Evolutionary conservation across 2,113 vertebrate species (phyloP), one percentile per base, ranked within the genome.

Genomic region (Carollia perspicillata): DNA sequence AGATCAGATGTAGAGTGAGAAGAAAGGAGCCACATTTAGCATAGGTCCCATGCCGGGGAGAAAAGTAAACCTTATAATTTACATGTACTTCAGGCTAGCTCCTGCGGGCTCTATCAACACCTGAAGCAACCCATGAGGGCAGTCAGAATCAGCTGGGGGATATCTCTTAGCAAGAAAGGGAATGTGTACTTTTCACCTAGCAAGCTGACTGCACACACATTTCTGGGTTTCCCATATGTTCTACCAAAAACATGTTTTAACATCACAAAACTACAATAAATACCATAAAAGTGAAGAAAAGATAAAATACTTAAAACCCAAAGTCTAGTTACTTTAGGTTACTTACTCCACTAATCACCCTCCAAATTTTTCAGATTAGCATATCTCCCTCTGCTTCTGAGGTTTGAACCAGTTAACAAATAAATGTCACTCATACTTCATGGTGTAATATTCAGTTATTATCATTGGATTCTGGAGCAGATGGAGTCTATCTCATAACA

Each of bases 341-440:
- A 58, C 23, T 13, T 77, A 42, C 33, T 84, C 26, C 47, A 23
- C 33, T 69, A 28, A 79, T 58, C 10, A 23, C 8, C 8, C 14
- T 8, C 33, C 4, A 91, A 66, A 12, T 47, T 89, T 96, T 84
- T 44, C 35, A 51, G 12, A n/a, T 71, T 69, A 49, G 37, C 40
- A 30, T 81, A n/a, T 75, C 20, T 86, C 8, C 47, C 37, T 22
- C 14, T 55, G 26, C 84, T 96, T 94, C 90, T 92, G 69, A 92
- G 74, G 12, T 33, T 3, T 96, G 51, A 95, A 51, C 53, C 55
- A 55, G 85, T 91, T 84, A 40, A 51, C 6, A 16, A 97, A 87
- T 80, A 97, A 75, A 75, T 89, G 23, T 10, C 33, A 18, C 37
- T 78, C 95, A 60, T 37, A 91, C 69, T 92, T 96, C 26, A 40